These are phyloP conservation scores for Drosophila leonis DNA, from an alignment of 2,888 invertebrate genomes.

Conservation along the genomic window DNA sequence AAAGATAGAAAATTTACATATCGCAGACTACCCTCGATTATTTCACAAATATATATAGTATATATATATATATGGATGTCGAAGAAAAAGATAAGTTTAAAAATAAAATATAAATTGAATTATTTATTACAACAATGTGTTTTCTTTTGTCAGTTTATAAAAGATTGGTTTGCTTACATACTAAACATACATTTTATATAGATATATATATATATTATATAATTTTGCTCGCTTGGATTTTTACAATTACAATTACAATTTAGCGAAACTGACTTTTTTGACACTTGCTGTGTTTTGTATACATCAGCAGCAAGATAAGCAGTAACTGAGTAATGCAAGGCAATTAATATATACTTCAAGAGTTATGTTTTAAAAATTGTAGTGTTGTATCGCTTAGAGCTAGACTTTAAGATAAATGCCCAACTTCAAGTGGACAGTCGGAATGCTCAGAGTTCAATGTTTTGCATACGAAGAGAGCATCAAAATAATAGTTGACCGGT, in stretches of 20 bases:
- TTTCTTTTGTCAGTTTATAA: constrained; percentile 38
- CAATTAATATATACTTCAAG: constrained; percentile 16
- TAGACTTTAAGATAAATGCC: constrained; percentile 50
- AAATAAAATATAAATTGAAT: constrained; percentile 62
- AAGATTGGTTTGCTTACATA: constrained; percentile 35
- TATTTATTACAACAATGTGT: constrained; percentile 59
- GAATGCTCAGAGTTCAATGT: constrained; percentile 57
- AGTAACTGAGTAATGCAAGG: constrained; percentile 33
- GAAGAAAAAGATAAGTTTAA: constrained; percentile 39
- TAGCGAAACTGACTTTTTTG: constrained; percentile 52
- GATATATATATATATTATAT: constrained; percentile 59
- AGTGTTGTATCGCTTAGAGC: constrained; percentile 40
- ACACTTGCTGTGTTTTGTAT: constrained; percentile 19
- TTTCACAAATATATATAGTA: background rate
- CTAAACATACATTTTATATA: constrained; percentile 55
- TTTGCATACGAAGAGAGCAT: constrained; percentile 31
- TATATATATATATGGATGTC: background rate
- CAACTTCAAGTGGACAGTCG: constrained; percentile 51
- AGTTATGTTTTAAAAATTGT: constrained; percentile 6
- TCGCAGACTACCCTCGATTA: background rate
- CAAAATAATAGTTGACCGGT: constrained; percentile 49
- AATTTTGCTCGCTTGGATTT: constrained; percentile 57
- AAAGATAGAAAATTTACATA: background rate
- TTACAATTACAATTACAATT: constrained; percentile 64
- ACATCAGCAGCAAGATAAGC: constrained; percentile 24